Conservation (phyloP, 1,140 invertebrate genomes). For the Penaeus japonicus region DNA sequence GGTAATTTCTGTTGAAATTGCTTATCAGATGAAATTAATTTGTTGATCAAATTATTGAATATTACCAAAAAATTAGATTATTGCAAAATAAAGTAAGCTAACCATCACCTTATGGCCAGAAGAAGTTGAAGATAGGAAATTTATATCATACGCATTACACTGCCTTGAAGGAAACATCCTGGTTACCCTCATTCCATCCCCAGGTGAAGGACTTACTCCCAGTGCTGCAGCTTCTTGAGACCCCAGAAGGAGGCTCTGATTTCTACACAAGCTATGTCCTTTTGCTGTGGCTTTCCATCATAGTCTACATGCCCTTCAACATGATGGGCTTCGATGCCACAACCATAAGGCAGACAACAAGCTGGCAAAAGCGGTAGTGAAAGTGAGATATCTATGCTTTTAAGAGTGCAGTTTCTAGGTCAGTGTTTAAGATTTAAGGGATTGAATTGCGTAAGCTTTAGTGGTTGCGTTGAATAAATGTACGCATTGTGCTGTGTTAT, state of each 20-base stretch:
- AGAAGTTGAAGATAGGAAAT: too few species aligned
- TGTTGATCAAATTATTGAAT: too few species aligned
- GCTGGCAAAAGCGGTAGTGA: slow-evolving; percentile 72
- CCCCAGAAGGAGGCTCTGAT: slow-evolving; percentile 62
- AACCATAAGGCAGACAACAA: slow-evolving; percentile 56
- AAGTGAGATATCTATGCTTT: slow-evolving; percentile 60
- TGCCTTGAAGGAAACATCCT: too few species aligned
- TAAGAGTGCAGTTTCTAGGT: neutral
- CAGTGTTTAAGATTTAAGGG: neutral
- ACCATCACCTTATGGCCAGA: too few species aligned
- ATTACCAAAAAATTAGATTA: too few species aligned
- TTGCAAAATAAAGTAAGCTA: too few species aligned
- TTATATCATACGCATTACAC: too few species aligned
- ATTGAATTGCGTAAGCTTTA: too few species aligned
- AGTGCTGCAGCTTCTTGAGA: slow-evolving; percentile 61
- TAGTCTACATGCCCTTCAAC: slow-evolving; percentile 82
- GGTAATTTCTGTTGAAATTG: too few species aligned
- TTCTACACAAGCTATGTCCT: slow-evolving; percentile 67
- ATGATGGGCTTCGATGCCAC: slow-evolving; percentile 82
- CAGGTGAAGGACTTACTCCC: slow-evolving; percentile 64
- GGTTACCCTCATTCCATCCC: neutral
- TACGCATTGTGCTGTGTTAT: too few species aligned
- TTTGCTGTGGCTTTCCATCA: slow-evolving; percentile 70
- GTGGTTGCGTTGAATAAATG: too few species aligned
- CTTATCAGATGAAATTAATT: too few species aligned